Evolutionary conservation across 2,797 vertebrate genomes (phyloP).

Genomic region (Atherinosoma microstoma): DNA sequence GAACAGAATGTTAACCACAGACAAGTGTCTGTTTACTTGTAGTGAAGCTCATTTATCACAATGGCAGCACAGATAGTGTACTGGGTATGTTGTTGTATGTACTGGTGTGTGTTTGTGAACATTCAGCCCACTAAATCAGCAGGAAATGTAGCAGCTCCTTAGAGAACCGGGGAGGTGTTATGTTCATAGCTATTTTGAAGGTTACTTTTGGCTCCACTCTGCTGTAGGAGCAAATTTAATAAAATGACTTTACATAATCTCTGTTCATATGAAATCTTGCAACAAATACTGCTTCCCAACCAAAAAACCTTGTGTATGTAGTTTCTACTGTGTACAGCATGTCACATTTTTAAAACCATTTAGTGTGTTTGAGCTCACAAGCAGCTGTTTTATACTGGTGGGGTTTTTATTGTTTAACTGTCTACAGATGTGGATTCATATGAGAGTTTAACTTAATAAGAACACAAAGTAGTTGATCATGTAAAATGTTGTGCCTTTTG

Average conservation of each 20-base stretch:
- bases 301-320: conserved; percentile 16
- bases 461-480: too few species aligned
- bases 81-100: conserved; percentile 11
- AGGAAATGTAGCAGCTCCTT: conserved; percentile 36
- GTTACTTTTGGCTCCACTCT: conserved; percentile 41
- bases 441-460: too few species aligned
- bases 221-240: conserved; percentile 21
- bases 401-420: too few species aligned
- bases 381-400: neutral
- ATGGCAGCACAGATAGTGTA: conserved; percentile 20
- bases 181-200: conserved; percentile 43
- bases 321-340: neutral
- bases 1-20: conserved; percentile 54
- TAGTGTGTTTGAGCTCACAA: neutral
- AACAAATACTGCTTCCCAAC: conserved; percentile 1
- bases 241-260: conserved; percentile 27
- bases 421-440: too few species aligned
- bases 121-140: conserved; percentile 35
- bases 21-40: conserved; percentile 63
- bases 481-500: too few species aligned
- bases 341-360: neutral
- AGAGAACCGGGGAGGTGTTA: conserved; percentile 24
- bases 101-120: conserved; percentile 33
- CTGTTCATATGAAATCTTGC: conserved; percentile 8
- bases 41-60: conserved; percentile 56